These are phyloP conservation scores for Gymnocypris eckloni DNA, from an alignment of 2,797 vertebrate species.

Conservation along the genomic window DNA sequence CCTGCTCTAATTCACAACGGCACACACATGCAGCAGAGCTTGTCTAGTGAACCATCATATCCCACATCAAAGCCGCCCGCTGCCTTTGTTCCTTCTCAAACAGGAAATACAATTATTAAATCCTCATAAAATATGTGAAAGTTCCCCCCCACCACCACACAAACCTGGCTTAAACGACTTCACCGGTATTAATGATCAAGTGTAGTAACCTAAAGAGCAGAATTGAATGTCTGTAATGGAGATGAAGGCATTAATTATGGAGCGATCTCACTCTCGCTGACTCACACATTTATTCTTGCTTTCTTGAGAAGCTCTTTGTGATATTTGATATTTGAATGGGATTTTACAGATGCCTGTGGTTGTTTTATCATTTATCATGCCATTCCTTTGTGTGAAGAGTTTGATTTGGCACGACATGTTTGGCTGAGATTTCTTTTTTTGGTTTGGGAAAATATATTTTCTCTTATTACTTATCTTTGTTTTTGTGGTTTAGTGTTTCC, in stretches of 20 bases:
- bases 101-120: slow-evolving; percentile 62
- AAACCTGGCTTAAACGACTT: slow-evolving; percentile 9
- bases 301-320: slow-evolving; percentile 32
- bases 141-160: neutral
- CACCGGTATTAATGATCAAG: slow-evolving; percentile 56
- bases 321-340: slow-evolving; percentile 46
- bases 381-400: slow-evolving; percentile 16
- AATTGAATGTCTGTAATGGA: slow-evolving; percentile 47
- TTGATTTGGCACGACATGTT: slow-evolving; percentile 18
- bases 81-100: slow-evolving; percentile 50
- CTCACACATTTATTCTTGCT: slow-evolving; percentile 19
- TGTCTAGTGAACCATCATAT: slow-evolving; percentile 10
- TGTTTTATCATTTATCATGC: slow-evolving; percentile 46
- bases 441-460: neutral
- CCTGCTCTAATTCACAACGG: slow-evolving; percentile 11
- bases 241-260: slow-evolving; percentile 49
- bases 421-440: neutral
- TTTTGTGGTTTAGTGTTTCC: slow-evolving; percentile 2
- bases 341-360: slow-evolving; percentile 46
- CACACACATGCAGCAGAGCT: slow-evolving; percentile 1
- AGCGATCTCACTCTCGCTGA: slow-evolving; percentile 33
- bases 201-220: slow-evolving; percentile 38
- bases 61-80: slow-evolving; percentile 22
- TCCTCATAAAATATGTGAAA: slow-evolving; percentile 46
- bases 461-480: neutral